These are phyloP conservation scores for Lampris megalopsis DNA, from an alignment of 2,113 vertebrate species.

Conservation along the genomic window DNA sequence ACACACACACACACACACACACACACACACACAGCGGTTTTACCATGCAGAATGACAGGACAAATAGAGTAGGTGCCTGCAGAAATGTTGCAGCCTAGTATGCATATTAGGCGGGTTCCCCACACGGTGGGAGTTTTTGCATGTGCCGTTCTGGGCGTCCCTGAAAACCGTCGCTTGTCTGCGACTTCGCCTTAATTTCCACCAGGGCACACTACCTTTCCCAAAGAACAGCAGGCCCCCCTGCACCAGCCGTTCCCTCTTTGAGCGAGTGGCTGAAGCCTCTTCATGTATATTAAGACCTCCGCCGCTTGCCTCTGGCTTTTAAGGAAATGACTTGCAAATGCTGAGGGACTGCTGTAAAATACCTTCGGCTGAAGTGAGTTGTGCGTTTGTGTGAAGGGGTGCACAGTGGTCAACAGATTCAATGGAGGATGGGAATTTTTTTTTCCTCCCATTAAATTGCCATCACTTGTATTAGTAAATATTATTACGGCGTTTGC, in stretches of 20 bases:
- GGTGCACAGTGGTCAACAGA: slow-evolving; percentile 38
- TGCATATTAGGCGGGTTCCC: background rate
- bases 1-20: background rate
- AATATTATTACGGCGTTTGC: slow-evolving; percentile 27
- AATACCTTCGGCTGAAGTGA: slow-evolving; percentile 66
- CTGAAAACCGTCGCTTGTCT: slow-evolving; percentile 26
- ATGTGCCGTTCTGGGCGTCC: slow-evolving; percentile 3
- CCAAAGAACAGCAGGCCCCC: slow-evolving; percentile 13
- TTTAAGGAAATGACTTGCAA: slow-evolving; percentile 68
- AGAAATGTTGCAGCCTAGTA: background rate
- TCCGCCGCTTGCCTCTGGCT: slow-evolving; percentile 55
- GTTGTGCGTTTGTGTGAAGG: slow-evolving; percentile 40
- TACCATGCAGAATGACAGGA: slow-evolving; percentile 7
- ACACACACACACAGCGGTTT: background rate
- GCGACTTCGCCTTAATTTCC: slow-evolving; percentile 33
- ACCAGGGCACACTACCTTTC: slow-evolving; percentile 42
- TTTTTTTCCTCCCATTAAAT: slow-evolving; percentile 11
- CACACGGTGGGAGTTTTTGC: slow-evolving; percentile 7
- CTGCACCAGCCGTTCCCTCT: slow-evolving; percentile 38
- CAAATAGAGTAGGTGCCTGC: slow-evolving; percentile 11
- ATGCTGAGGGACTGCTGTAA: slow-evolving; percentile 58
- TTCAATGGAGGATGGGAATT: slow-evolving; percentile 14
- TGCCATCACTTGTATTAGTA: slow-evolving; percentile 11
- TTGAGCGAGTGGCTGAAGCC: slow-evolving; percentile 19
- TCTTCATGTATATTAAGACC: slow-evolving; percentile 53